Evolutionary conservation across 2,797 vertebrate genomes (phyloP).

Genomic region (Betta splendens): DNA sequence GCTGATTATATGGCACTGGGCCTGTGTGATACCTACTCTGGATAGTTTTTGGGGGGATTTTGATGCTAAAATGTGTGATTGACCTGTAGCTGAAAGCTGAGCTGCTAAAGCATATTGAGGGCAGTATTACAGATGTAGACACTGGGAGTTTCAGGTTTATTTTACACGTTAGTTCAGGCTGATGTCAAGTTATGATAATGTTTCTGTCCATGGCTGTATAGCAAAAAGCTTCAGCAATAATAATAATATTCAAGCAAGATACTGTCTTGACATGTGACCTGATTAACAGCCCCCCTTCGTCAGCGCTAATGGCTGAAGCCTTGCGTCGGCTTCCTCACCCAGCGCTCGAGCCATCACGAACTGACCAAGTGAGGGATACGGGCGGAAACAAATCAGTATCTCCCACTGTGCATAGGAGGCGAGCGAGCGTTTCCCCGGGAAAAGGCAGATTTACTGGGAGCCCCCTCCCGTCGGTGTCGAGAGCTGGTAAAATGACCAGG

Average conservation of each 20-base stretch:
- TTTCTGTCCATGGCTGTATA: too few species aligned
- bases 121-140: too few species aligned
- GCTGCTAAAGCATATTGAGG: too few species aligned
- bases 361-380: conserved; percentile 64
- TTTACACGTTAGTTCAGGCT: too few species aligned
- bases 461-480: conserved; percentile 51
- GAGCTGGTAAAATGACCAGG: conserved; percentile 77
- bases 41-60: too few species aligned
- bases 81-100: too few species aligned
- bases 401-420: conserved; percentile 64
- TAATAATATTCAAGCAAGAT: too few species aligned
- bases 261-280: conserved; percentile 31
- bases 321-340: conserved; percentile 59
- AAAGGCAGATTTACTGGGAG: conserved; percentile 64
- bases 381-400: conserved; percentile 62
- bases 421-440: conserved; percentile 47
- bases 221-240: too few species aligned
- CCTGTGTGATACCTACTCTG: conserved; percentile 35
- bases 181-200: too few species aligned
- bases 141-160: too few species aligned
- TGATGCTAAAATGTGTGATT: too few species aligned
- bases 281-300: conserved; percentile 43
- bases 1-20: conserved; percentile 52
- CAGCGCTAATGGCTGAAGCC: conserved; percentile 48
- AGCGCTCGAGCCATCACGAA: conserved; percentile 63